These are phyloP conservation scores for Hycleus cichorii DNA, from an alignment of 1,140 invertebrate genomes.

Conservation along the genomic window DNA sequence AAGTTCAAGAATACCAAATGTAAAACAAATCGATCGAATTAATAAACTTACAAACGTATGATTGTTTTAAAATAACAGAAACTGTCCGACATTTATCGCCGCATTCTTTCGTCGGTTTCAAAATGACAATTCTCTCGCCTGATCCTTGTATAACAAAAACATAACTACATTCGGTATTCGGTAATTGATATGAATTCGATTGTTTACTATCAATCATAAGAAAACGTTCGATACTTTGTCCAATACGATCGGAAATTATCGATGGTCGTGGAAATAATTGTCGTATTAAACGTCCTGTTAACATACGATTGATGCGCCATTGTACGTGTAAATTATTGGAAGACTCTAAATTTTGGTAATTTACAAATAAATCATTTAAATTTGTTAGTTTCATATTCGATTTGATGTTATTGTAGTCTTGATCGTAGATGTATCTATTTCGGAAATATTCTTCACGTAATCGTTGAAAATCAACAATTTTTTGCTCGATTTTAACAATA, in stretches of 20 bases:
- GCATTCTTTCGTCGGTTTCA: slow-evolving; percentile 63
- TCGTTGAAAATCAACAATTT: slow-evolving; percentile 33
- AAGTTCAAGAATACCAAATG: too few species aligned
- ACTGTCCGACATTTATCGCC: slow-evolving; percentile 53
- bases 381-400: not conserved
- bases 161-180: slow-evolving; percentile 68
- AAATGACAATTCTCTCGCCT: slow-evolving; percentile 55
- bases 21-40: too few species aligned
- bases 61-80: slow-evolving; percentile 54
- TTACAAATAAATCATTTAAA: slow-evolving; percentile 19
- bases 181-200: slow-evolving; percentile 52
- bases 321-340: slow-evolving; percentile 35
- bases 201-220: slow-evolving; percentile 60
- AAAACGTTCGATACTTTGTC: slow-evolving; percentile 64
- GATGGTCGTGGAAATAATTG: slow-evolving; percentile 57
- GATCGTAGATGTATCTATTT: not conserved
- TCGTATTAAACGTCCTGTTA: slow-evolving; percentile 54
- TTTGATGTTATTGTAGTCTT: not conserved
- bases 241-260: slow-evolving; percentile 52
- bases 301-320: slow-evolving; percentile 66
- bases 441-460: slow-evolving; percentile 15
- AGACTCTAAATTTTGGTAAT: slow-evolving; percentile 4
- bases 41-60: slow-evolving; percentile 60
- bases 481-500: slow-evolving; percentile 30
- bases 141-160: slow-evolving; percentile 59